phyloP scores from a whole-genome alignment of 92 coral and sea anemone species.

The Actinostola sp. region DNA sequence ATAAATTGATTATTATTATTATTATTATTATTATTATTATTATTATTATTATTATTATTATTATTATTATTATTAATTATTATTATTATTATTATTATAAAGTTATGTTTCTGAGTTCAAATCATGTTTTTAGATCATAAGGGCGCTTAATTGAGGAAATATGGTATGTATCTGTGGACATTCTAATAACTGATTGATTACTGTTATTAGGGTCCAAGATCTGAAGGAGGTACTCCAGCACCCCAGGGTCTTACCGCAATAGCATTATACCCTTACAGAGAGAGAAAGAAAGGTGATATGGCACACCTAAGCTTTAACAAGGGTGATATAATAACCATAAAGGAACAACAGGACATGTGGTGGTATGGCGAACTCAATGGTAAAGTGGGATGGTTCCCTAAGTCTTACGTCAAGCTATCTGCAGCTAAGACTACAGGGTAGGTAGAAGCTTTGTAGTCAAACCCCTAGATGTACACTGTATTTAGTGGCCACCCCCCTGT shows the following conservation, averaged over 20 bases:
- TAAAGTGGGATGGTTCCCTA: conserved; percentile 84
- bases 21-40: no score
- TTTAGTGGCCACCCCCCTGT: no score
- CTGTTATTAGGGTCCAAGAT: conserved; percentile 45
- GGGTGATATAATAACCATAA: conserved; percentile 79
- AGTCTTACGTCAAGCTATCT: conserved; percentile 73
- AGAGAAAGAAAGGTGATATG: conserved; percentile 74
- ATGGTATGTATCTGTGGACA: no score
- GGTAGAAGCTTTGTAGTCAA: not conserved
- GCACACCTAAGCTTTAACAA: conserved; percentile 74
- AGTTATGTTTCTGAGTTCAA: no score
- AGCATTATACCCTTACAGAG: conserved; percentile 90
- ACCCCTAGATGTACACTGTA: not conserved
- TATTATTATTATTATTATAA: no score
- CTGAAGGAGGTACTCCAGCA: conserved; percentile 52
- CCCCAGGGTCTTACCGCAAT: conserved; percentile 78
- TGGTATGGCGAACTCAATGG: conserved; percentile 97
- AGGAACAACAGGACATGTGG: conserved; percentile 95
- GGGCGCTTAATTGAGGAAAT: no score
- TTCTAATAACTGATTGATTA: not conserved
- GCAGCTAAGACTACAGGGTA: conserved; percentile 56
- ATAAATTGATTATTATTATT: no score
- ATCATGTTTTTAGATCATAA: no score
- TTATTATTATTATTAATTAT: no score
- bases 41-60: no score